Conservation (phyloP, 2,888 invertebrate species). For the Schrankia costaestrigalis region DNA sequence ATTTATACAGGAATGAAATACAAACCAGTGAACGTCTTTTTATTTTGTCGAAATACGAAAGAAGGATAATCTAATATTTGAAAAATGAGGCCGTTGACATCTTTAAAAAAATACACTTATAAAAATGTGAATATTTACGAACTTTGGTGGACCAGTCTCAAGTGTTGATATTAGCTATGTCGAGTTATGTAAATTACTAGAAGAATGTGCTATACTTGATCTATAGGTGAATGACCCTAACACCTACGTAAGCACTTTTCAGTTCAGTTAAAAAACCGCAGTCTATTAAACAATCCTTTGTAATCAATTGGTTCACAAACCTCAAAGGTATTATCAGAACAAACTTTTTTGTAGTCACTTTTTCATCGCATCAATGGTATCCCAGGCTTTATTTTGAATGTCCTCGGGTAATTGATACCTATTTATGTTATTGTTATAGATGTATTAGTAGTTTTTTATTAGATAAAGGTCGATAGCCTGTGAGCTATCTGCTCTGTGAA, state of each 20-base stretch:
- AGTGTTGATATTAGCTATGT: constrained; percentile 68
- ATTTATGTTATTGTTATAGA: constrained; percentile 57
- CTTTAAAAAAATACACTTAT: constrained; percentile 30
- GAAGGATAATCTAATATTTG: too few relatives aligned
- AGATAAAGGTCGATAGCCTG: constrained; percentile 62
- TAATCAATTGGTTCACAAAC: constrained; percentile 32
- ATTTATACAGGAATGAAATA: too few relatives aligned
- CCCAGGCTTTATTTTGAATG: constrained; percentile 45
- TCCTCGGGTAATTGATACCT: constrained; percentile 57
- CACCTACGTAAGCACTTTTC: constrained; percentile 62
- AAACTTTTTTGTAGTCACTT: constrained; percentile 40
- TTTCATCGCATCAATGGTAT: constrained; percentile 50
- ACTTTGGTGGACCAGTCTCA: constrained; percentile 60
- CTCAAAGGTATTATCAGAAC: constrained; percentile 31
- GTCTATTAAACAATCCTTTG: constrained; percentile 41
- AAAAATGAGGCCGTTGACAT: constrained; percentile 46
- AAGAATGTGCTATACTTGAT: constrained; percentile 67
- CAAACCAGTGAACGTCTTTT: too few relatives aligned
- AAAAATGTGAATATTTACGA: constrained; percentile 47
- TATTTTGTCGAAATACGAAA: too few relatives aligned
- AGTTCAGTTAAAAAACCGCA: too few relatives aligned
- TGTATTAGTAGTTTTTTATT: constrained; percentile 51
- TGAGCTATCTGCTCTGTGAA: constrained; percentile 54
- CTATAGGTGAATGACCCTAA: constrained; percentile 66
- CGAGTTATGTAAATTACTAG: constrained; percentile 77